These are phyloP conservation scores for Dicentrarchus labrax DNA, from an alignment of 2,113 vertebrate species.

Conservation along the genomic window DNA sequence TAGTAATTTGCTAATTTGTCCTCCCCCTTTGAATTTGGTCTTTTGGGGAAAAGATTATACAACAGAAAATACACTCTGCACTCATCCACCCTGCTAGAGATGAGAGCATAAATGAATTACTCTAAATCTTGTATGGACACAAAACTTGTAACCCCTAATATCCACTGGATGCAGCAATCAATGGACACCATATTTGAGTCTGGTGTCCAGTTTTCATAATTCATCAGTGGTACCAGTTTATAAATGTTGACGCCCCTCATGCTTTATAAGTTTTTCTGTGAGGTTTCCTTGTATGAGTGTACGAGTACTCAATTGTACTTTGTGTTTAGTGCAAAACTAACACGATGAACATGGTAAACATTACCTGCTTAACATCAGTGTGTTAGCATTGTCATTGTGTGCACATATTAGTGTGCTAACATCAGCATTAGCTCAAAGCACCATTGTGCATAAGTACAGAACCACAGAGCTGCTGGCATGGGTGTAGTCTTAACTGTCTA, in stretches of 20 bases:
- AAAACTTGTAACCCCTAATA: not conserved
- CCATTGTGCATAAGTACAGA: too few species aligned
- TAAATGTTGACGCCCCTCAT: not conserved
- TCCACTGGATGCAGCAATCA: not conserved
- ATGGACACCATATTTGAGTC: not conserved
- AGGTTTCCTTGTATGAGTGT: too few species aligned
- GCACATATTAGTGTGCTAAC: too few species aligned
- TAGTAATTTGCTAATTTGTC: not conserved
- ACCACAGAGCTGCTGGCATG: too few species aligned
- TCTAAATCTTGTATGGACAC: not conserved
- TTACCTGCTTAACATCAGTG: not conserved
- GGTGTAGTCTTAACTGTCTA: too few species aligned
- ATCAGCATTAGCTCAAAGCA: too few species aligned
- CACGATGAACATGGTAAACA: not conserved
- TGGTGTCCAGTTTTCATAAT: not conserved
- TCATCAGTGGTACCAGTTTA: not conserved
- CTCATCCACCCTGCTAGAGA: not conserved
- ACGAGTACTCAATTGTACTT: too few species aligned
- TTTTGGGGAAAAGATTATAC: fast-evolving
- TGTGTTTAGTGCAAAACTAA: not conserved
- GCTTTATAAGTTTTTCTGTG: too few species aligned
- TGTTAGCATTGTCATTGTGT: not conserved
- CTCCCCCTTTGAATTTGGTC: not conserved
- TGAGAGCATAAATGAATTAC: not conserved
- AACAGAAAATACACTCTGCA: not conserved